phyloP scores from a whole-genome alignment of 2,113 vertebrate genomes.

The Passer montanus region DNA sequence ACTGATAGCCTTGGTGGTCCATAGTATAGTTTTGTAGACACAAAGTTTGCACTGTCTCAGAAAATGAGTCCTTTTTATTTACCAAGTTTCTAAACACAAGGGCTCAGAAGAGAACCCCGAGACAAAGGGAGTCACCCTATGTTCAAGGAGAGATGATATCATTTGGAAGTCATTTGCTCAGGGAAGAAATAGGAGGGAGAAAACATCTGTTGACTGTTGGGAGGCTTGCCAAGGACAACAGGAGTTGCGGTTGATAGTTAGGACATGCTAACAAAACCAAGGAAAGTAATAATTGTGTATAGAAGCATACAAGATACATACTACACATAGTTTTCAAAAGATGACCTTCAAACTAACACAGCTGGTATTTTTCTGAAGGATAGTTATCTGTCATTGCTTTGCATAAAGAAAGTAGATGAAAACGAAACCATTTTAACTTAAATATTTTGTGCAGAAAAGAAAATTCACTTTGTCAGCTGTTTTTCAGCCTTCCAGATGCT shows the following conservation, averaged over 20 bases:
- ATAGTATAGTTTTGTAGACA: not conserved
- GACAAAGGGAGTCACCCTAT: not conserved
- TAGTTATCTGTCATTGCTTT: not conserved
- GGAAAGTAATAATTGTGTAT: conserved; percentile 15
- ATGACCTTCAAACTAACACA: not conserved
- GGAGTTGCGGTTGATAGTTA: not conserved
- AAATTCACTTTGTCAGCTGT: not conserved
- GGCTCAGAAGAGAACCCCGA: not conserved
- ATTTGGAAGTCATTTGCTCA: conserved; percentile 5
- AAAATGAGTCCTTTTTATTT: not conserved
- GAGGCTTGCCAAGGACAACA: conserved; percentile 44
- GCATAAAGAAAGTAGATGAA: not conserved
- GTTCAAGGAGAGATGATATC: not conserved
- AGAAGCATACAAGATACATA: not conserved
- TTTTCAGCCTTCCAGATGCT: not conserved
- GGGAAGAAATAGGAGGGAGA: conserved; percentile 3
- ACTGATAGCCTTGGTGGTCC: not conserved
- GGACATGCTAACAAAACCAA: conserved; percentile 33
- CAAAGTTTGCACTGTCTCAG: not conserved
- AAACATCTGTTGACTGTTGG: conserved; percentile 35
- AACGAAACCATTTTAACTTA: not conserved
- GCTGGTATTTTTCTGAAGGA: not conserved
- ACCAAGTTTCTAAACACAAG: not conserved
- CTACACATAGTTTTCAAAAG: conserved; percentile 15
- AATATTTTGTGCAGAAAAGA: not conserved